Evolutionary conservation across 2,797 vertebrate species (phyloP), one percentile per base, ranked within the genome.

Genomic region (Neomorphus geoffroyi): DNA sequence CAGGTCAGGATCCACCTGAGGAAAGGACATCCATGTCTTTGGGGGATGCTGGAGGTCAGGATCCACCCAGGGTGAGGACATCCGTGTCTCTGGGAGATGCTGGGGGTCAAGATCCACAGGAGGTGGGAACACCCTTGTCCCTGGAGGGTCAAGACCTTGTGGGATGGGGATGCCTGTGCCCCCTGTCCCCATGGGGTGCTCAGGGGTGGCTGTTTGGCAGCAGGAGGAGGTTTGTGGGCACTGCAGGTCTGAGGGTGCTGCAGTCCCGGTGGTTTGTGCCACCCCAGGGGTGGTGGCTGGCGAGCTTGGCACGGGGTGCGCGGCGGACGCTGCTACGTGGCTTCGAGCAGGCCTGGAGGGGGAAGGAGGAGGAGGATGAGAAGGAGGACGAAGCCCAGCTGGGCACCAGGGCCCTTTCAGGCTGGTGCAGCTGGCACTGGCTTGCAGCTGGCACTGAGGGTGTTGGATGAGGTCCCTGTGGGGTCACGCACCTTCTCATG

Each of bases 151-250:
- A 24, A 27, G 4, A 57, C 6, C 22, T 58, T 33, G 7, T 10
- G 12, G 41, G 33, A 35, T 35, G 21, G 33, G 45, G n/a, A 10
- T 5, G 3, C 15, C 26, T 16, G 39, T 53, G 24, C 30, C 69
- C 4, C 23, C 21, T 1, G 3, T 41, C 53, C 43, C 71, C 0
- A 0, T 1, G 18, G 61, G 46, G 30, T 13, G 24, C 53, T 45
- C 3, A 0, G 50, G 32, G 32, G 45, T 2, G 56, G 11, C 27
- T 0, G 0, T 22, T 70, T 5, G 7, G 37, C 32, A 35, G 43
- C 16, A 16, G 23, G 10, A 4, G 39, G 37, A 71, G 54, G 4
- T 53, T 7, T 8, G 43, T 7, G 43, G 43, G 43, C 18, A 16
- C 43, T 45, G 43, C 10, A 41, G n/a, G n/a, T n/a, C n/a, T n/a